Base-by-base conservation (phyloP, 92 coral and sea anemone species). In the Diadumene lineata region DNA sequence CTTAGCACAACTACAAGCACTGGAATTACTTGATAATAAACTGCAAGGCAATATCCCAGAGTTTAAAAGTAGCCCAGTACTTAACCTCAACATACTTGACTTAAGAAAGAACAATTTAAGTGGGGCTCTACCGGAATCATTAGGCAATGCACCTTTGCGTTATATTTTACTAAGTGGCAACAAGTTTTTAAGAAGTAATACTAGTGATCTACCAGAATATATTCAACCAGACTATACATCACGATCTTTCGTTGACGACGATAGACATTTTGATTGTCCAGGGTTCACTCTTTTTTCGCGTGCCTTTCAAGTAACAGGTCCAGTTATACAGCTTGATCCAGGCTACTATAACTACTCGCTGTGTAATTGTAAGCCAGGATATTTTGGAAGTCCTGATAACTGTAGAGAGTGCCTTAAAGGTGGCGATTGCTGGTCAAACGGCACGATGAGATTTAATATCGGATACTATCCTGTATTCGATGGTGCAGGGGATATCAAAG, bases 201-300 rank as follows among this genome's bases (percentile, higher is more conserved):
- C 21, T 50, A 27, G 33, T 38, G 13, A 64, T 0, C 44, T 64
- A 13, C 69, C 69, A 28, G 69, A 64, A 0, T 64, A 64, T 50
- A 64, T 64, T 0, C 2, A 31, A 64, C 44, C 69, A 19, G 26
- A 64, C 27, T 27, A 2, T 38, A 8, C n/a, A 13, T 64, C 44
- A 9, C 16, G 44, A 13, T 64, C 69, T 7, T 1, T 64, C 8
- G 69, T 64, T 0, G 69, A 64, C 48, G 46, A 64, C 32, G 30
- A 32, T 17, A 64, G 69, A 16, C 69, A 64, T 28, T 64, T 27
- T 31, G 69, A 64, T 64, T 64, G 69, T 24, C 69, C 69, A 15
- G 69, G 69, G n/a, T 64, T 64, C 33, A 18, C 16, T 19, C 38
- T 64, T 64, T 50, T 64, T 31, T 64, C 69, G 1, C 69, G 69